Conservation (phyloP, 1,140 invertebrate species). For the Pogonognathellus flavescens region DNA sequence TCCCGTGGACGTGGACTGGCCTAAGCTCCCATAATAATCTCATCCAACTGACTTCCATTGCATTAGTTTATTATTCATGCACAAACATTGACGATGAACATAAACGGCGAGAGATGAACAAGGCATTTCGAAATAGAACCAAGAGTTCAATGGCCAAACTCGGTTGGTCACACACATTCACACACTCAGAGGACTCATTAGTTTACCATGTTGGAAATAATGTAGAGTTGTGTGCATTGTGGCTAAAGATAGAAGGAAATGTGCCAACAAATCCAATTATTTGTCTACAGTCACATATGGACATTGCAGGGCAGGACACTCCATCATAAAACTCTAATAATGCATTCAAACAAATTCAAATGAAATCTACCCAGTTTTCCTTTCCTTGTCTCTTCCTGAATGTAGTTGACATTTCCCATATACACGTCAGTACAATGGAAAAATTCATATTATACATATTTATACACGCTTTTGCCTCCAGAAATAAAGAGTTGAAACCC, state of each 20-base stretch:
- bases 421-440: background rate
- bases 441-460: background rate
- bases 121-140: slow-evolving; percentile 33
- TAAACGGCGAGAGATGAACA: background rate
- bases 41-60: background rate
- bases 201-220: slow-evolving; percentile 36
- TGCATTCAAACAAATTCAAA: background rate
- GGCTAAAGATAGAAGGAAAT: slow-evolving; percentile 16
- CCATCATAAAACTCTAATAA: background rate
- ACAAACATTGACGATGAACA: slow-evolving; percentile 24
- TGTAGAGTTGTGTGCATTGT: background rate
- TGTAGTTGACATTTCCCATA: background rate
- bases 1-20: background rate
- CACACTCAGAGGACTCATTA: slow-evolving; percentile 24
- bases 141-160: slow-evolving; percentile 52
- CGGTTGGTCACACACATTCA: slow-evolving; percentile 45
- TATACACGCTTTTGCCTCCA: background rate
- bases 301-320: background rate
- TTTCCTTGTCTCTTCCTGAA: slow-evolving; percentile 5
- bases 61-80: slow-evolving; percentile 33
- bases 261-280: background rate
- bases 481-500: background rate
- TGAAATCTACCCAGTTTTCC: background rate
- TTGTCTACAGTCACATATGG: background rate
- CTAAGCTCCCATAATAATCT: background rate